Percentiles rank a stretch among this genome's conserved stretches.
These are phyloP conservation scores for Ethmia dodecea DNA, from an alignment of 2,888 invertebrate species.

Conservation along the genomic window DNA sequence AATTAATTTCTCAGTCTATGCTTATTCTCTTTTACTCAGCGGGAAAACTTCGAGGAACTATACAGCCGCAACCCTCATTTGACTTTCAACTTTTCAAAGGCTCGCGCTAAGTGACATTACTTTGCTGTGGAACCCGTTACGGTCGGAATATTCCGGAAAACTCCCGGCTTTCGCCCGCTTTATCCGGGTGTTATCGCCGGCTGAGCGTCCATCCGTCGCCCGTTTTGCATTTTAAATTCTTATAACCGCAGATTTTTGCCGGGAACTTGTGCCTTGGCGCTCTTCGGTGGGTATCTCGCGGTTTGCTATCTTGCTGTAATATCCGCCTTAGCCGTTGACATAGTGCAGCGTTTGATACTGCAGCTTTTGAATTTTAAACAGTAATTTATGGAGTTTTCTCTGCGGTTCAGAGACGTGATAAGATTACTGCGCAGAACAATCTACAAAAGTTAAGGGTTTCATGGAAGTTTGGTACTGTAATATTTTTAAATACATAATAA, in stretches of 20 bases:
- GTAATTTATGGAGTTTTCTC: conserved; percentile 26
- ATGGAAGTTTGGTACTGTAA: too few species aligned
- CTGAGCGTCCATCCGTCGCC: conserved; percentile 31
- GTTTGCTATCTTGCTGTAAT: conserved; percentile 43
- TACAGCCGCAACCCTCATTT: conserved; percentile 22
- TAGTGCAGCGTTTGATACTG: conserved; percentile 16
- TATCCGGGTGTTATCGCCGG: conserved; percentile 43
- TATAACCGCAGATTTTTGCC: conserved; percentile 40
- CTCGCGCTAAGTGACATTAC: conserved; percentile 31
- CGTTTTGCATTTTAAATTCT: conserved; percentile 51
- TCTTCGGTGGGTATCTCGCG: conserved; percentile 39
- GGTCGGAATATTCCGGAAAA: conserved; percentile 41
- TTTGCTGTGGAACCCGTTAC: conserved; percentile 29
- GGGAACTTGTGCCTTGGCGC: conserved; percentile 28
- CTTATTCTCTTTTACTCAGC: background rate
- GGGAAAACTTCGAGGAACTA: conserved; percentile 4
- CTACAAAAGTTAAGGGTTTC: too few species aligned
- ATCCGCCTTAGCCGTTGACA: conserved; percentile 25
- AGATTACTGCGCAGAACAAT: too few species aligned
- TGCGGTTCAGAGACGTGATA: too few species aligned
- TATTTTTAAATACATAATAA: too few species aligned
- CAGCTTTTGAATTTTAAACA: conserved; percentile 21
- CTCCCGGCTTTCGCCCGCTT: conserved; percentile 31
- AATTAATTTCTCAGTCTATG: too few species aligned
- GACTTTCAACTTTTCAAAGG: conserved; percentile 30